These are phyloP conservation scores for Enoplosus armatus DNA, from an alignment of 2,797 vertebrate species.

Conservation along the genomic window DNA sequence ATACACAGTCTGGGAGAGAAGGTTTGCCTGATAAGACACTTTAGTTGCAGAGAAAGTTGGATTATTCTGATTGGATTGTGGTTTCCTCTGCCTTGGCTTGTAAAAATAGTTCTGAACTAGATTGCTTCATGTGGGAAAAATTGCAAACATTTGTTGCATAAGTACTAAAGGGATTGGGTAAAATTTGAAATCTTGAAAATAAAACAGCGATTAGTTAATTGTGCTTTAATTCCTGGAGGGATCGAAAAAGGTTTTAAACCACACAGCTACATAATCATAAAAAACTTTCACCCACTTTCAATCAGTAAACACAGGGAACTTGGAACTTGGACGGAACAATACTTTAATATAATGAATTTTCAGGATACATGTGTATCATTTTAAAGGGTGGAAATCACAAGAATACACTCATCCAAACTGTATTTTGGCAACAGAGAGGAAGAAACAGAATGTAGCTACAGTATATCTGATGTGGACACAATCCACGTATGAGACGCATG, in stretches of 20 bases:
- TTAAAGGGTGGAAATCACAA: constrained; percentile 36
- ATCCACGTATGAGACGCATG: constrained; percentile 31
- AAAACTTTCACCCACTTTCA: not conserved
- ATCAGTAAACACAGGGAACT: not conserved
- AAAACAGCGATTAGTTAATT: not conserved
- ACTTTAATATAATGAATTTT: constrained; percentile 23
- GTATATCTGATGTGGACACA: constrained; percentile 39
- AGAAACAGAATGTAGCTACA: constrained; percentile 35
- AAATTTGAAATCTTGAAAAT: not conserved
- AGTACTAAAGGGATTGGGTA: not conserved
- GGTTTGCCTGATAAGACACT: not conserved
- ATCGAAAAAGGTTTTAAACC: not conserved
- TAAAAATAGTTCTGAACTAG: not conserved
- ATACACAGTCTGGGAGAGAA: not conserved
- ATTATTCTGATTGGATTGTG: constrained; percentile 13
- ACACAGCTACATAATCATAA: not conserved
- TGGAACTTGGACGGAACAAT: not conserved
- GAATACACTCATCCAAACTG: not conserved
- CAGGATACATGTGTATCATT: constrained; percentile 16
- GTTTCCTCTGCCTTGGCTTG: constrained; percentile 11
- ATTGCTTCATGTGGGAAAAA: constrained; percentile 21
- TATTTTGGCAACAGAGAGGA: constrained; percentile 26
- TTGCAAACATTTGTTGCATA: constrained; percentile 2
- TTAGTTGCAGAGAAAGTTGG: constrained; percentile 6
- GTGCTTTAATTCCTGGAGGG: not conserved